Conservation (phyloP, 2,888 invertebrate species). For the Malacosoma neustria region DNA sequence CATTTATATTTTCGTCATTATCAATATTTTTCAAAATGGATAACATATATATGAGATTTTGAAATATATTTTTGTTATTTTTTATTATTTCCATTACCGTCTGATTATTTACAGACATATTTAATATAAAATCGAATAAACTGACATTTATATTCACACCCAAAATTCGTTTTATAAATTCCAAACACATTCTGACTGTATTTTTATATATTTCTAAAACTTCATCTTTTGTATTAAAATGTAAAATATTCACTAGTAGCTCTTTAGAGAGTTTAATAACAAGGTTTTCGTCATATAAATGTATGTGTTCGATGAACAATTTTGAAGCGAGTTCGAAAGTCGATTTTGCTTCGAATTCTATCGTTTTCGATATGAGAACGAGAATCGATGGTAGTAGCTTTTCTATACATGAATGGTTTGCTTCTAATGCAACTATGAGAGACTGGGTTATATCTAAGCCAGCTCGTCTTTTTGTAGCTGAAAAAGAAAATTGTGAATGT, state of each 20-base stretch:
- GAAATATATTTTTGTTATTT: not conserved
- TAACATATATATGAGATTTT: not conserved
- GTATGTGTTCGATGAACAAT: conserved; percentile 31
- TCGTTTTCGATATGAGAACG: conserved; percentile 19
- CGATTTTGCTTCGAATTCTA: conserved; percentile 9
- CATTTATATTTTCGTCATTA: not conserved
- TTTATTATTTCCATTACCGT: not conserved
- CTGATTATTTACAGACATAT: not conserved
- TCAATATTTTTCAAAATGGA: not conserved
- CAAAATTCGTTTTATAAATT: conserved; percentile 14
- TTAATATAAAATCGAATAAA: not conserved
- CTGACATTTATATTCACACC: conserved; percentile 2
- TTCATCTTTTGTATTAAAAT: not conserved
- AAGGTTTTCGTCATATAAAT: conserved; percentile 20
- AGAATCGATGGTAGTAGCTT: conserved; percentile 27
- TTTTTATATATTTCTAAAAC: conserved; percentile 8
- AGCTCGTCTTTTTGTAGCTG: conserved; percentile 25
- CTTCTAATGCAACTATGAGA: conserved; percentile 24
- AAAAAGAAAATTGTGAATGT: conserved; percentile 17
- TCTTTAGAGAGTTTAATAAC: conserved; percentile 11
- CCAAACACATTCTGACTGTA: conserved; percentile 11
- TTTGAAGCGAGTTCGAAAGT: conserved; percentile 24
- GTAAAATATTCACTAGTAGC: conserved; percentile 6
- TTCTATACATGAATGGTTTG: conserved; percentile 28
- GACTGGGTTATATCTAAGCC: conserved; percentile 31